Base-by-base conservation (phyloP, 1,140 invertebrate genomes). In the Thaumetopoea pityocampa region DNA sequence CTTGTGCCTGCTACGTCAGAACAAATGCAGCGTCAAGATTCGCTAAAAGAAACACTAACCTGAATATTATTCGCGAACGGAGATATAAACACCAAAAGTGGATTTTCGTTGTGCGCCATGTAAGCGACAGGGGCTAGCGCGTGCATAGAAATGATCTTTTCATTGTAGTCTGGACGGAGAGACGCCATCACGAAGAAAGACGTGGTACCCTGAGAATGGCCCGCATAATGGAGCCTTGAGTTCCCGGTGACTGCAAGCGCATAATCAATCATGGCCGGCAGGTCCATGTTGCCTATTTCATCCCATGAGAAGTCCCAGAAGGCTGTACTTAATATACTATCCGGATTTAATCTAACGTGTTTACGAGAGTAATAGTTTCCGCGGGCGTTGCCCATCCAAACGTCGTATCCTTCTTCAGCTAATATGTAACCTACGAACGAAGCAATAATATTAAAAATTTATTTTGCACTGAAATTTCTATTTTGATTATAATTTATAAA, bases 251-350 rank as follows among this genome's bases (percentile, higher is more conserved):
- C 57, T 8, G 83, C 70, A 1, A 94, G 69, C 16, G 92, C 87
- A 60, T 90, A 91, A 62, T 93, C 89, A 22, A 96, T 89, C 73
- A 91, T 91, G 0, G 92, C 88, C 1, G 94, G 92, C 14, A 95
- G 51, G 74, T 96, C 94, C 44, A 89, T 90, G 20, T 88, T 73
- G 22, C 91, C 93, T 85, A 95, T 93, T 79, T 96, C 92, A 62
- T 95, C 90, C 86, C 88, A 94, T 28, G 90, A 92, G 60, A 92
- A 96, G 47, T 90, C 77, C 93, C 93, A 96, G 60, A 90, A 96
- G 29, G 87, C 67, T 7, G 83, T 68, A 34, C 89, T 85, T 0
- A 68, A 17, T 11, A 67, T 6, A 8, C 61, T 80, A 59, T 91
- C 87, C 2, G 86, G 86, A 69, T 71, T 89, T 30, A 86, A 81